Conservation (phyloP, 2,797 vertebrate species). For the Myiothlypis chrysogaster region DNA sequence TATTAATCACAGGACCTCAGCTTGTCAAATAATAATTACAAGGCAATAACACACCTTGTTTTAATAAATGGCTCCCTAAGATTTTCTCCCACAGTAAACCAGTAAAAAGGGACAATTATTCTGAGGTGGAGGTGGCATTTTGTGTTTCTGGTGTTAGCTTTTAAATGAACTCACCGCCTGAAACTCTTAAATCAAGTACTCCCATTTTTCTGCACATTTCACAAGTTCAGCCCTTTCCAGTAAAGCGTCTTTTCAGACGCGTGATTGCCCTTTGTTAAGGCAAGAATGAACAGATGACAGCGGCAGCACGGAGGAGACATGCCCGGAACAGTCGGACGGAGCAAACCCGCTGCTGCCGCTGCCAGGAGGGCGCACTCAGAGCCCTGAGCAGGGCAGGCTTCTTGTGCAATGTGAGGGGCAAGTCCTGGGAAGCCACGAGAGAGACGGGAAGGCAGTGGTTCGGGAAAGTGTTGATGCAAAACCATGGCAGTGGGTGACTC, state of each 20-base stretch:
- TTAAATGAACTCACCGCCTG: conserved; percentile 19
- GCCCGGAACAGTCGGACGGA: neutral
- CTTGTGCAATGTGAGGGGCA: neutral
- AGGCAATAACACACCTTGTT: conserved; percentile 47
- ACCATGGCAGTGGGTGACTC: neutral
- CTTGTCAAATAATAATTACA: conserved; percentile 53
- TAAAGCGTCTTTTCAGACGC: neutral
- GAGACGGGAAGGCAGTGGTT: neutral
- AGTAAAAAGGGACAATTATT: neutral
- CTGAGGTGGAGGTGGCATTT: neutral
- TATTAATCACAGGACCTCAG: conserved; percentile 40
- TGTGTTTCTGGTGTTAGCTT: neutral
- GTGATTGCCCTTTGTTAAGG: conserved; percentile 18
- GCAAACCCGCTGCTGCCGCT: neutral
- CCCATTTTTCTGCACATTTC: conserved; percentile 26
- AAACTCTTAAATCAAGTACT: conserved; percentile 8
- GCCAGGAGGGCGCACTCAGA: neutral
- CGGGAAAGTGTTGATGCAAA: neutral
- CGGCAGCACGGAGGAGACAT: neutral
- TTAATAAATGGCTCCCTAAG: conserved; percentile 4
- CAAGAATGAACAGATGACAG: conserved; percentile 61
- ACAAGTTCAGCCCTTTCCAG: conserved; percentile 38
- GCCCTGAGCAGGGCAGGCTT: neutral
- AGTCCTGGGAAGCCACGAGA: neutral
- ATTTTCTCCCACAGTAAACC: conserved; percentile 26